Evolutionary conservation across 2,113 vertebrate species (phyloP), one percentile per base, ranked within the genome.

Genomic region (Phaetusa simplex): DNA sequence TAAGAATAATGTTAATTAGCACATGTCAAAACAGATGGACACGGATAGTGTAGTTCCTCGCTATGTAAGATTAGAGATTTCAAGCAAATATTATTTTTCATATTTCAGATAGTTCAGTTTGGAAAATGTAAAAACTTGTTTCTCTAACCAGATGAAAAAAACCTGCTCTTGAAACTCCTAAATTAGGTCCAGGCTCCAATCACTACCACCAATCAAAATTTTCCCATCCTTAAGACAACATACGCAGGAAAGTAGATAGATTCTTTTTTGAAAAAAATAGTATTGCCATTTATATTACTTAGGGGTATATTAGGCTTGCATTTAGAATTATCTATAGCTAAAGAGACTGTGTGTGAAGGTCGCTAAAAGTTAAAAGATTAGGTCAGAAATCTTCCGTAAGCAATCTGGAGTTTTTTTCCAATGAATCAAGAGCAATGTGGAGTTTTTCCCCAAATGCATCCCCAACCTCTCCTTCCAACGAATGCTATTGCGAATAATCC

Each of bases 1-100:
- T 58, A 83, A 71, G 81, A 92, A 86, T 61, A 49, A 76, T n/a
- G 47, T 52, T 91, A 79, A 96, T 79, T 82, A 91, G 77, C 72
- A 76, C 66, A 52, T 86, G 62, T 32, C 88, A 86, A 93, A 95
- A 22, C 81, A 89, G 84, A 96, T 82, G 88, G 95, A 86, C 56
- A 19, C 0, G 0, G 72, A 70, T 22, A 76, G 47, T 11, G 34
- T 53, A 71, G 80, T 8, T 64, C 71, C 62, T 93, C 38, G 27
- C 43, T 40, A 24, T 14, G 52, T 16, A 49, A 82, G 49, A 53
- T 58, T 8, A 59, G 34, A 71, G 30, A 62, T 53, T 79, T 66
- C 67, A 83, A 71, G 43, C 23, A 62, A 83, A 76, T 81, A 78
- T 40, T 74, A 59, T 59, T 93, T 81, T 65, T 67, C n/a, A 34